Evolutionary conservation across 2,797 vertebrate species (phyloP), one percentile per base, ranked within the genome.

Genomic region (Leptodactylus fallax): DNA sequence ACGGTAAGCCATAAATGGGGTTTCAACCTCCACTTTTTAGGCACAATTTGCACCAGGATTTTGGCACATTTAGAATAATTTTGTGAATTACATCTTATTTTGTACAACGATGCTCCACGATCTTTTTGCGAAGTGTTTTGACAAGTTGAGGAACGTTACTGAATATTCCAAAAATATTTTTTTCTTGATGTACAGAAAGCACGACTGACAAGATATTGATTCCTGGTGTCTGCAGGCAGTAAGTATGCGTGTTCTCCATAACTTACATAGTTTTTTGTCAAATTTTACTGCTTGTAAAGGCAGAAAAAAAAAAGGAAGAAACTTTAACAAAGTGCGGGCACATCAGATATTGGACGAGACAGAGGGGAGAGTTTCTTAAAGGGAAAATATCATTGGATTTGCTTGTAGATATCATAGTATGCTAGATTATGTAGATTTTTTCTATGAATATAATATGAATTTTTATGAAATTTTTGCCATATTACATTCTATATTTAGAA

Each of bases 181-280:
- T 85, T 76, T 76, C 19, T 85, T 58, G 55, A 85, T 74, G 25
- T 61, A 56, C 13, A 61, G 23, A 76, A 61, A 61, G 69, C 55
- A 19, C 55, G 47, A 58, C 83, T 85, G 83, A 85, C 83, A 85
- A 85, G 67, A 85, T 76, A 76, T 56, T 74, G 55, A 21, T 76
- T 85, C 83, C 55, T 3, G 21, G 69, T 76, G 71, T 76, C 83
- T 85, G 71, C 83, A 49, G 83, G 83, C 83, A 61, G 49, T 61
- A 71, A 25, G 69, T 13, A 67, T 74, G 67, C 69, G 17, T 56
- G 53, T 74, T 74, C 51, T 84, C 82, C 69, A 84, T 76, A 74
- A 56, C 83, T 60, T 85, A 78, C 84, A 85, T 67, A n/a, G 76
- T 85, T 85, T 74, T 74, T 71, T 49, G n/a, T 61, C 61, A 51